phyloP scores from a whole-genome alignment of 2,888 invertebrate genomes.

The Caenorhabditis macrosperma region DNA sequence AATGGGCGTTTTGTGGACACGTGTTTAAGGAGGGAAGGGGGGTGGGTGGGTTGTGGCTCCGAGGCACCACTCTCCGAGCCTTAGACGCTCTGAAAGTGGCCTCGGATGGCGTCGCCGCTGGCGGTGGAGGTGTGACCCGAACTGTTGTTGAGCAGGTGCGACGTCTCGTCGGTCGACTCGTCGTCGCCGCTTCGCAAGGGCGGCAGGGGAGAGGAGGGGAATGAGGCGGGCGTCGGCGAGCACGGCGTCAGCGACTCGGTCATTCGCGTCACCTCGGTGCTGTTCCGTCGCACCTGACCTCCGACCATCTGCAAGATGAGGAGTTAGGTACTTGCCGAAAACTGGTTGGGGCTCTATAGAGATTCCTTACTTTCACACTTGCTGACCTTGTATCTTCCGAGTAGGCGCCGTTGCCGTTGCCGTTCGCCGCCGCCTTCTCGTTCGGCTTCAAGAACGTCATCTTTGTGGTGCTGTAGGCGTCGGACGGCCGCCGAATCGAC shows the following conservation, averaged over 20 bases:
- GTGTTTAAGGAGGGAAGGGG: conserved; percentile 4
- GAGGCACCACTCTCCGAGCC: no score
- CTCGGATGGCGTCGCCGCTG: conserved; percentile 37
- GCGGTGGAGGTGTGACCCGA: conserved; percentile 28
- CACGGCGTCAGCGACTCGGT: conserved; percentile 54
- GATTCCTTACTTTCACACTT: conserved; percentile 48
- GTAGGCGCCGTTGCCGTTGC: conserved; percentile 26
- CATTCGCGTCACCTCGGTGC: conserved; percentile 60
- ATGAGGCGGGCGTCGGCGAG: conserved; percentile 50
- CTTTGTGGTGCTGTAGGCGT: conserved; percentile 67
- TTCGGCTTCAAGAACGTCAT: conserved; percentile 59
- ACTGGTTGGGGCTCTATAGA: not conserved
- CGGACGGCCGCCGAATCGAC: conserved; percentile 65
- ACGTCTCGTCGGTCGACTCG: conserved; percentile 59
- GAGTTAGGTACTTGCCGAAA: not conserved
- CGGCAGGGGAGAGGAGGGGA: conserved; percentile 57
- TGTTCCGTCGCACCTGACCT: conserved; percentile 54
- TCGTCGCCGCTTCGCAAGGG: conserved; percentile 42
- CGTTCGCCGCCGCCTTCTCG: conserved; percentile 28
- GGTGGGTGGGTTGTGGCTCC: conserved; percentile 20
- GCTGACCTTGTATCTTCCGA: conserved; percentile 55
- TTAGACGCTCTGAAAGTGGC: conserved; percentile 58
- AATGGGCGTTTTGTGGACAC: conserved; percentile 41
- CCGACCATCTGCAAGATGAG: conserved; percentile 56
- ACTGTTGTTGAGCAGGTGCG: conserved; percentile 54